Evolutionary conservation across 1,140 invertebrate species (phyloP), one percentile per base, ranked within the genome.

Genomic region (Atta colombica): DNA sequence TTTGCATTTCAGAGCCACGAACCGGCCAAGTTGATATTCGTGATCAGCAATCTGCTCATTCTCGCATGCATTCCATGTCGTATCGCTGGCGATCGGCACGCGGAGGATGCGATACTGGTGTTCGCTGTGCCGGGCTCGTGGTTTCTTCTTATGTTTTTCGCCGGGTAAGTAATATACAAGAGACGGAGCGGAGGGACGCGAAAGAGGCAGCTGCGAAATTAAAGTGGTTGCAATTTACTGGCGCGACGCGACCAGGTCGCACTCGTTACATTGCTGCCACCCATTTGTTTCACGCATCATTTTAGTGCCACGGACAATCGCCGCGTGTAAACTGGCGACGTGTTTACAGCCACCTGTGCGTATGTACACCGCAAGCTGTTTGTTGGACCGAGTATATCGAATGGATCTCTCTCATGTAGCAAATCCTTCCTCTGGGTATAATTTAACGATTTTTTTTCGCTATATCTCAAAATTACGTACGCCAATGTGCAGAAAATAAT

Each of bases 111-210:
- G 7, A 97, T 99, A 53, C 95, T 99, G 28, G 97, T 98, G 5
- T 97, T 99, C 88, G 98, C 99, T 0, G 97, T 99, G 28, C 99
- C 99, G 0, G 98, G 98, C 16, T 98, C 98, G 12, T 99, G 99
- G 99, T 99, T 99, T 94, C 97, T 99, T 75, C 96, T 99, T 1
- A 99, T 99, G 97, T 99, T 99, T 95, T 99, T 99, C 96, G 99
- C 99, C 53, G 99, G 99, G 99, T 99, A 96, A 96, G 94, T 86
- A 35, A 81, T 65, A 86, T 31, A 78, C 39, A 49, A 68, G 49
- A 80, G 66, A 60, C 31, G 12, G 3, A 14, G 14, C 25, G 28
- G 65, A 28, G 12, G 18, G 25, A 14, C 3, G 39, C 7, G 3
- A 12, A 18, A 16, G 2, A 1, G 16, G 39, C 6, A 25, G 80